Base-by-base conservation (phyloP, 2,888 invertebrate genomes). In the Aethes cnicana region DNA sequence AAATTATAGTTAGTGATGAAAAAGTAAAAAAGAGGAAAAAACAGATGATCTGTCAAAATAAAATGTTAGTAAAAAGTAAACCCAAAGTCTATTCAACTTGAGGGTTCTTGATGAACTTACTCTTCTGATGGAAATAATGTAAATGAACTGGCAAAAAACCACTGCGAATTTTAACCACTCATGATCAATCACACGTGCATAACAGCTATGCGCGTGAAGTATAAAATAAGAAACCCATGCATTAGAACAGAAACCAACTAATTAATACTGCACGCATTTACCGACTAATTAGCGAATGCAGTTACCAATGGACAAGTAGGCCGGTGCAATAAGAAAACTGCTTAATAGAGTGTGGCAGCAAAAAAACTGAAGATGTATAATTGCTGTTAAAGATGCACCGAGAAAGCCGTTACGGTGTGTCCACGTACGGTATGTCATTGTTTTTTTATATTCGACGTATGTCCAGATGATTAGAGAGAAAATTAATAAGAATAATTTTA, bases 391-490 rank as follows among this genome's bases (percentile, higher is more conserved):
- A 81, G 83, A 84, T 84, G 77, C 77, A 75, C 53, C 62, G 74
- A 71, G 88, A 88, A 87, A 87, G 87, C 73, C 37, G 84, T 81
- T 69, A 83, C 85, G 84, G 74, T 82, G 80, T 77, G 78, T 72
- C 73, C 74, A 41, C 58, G 58, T 61, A 46, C 59, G 76, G 78
- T 70, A 84, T 81, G 81, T 66, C 48, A 53, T 57, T 61, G 62
- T 73, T 75, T 72, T 63, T 64, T 59, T 41, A 62, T 62, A 64
- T 68, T 58, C 54, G 57, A 53, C 54, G 56, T 53, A 18, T 9
- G 18, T 33, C 32, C 25, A 18, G 3, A 21, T 20, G 11, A 35
- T 35, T 36, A 21, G 12, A 21, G 8, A 36, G 20, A 7, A 3
- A 8, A 11, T 12, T 8, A 9, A n/a, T 18, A 33, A 18, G 33